Base-by-base conservation (phyloP, 1,140 invertebrate genomes). In the Coelopa frigida region DNA sequence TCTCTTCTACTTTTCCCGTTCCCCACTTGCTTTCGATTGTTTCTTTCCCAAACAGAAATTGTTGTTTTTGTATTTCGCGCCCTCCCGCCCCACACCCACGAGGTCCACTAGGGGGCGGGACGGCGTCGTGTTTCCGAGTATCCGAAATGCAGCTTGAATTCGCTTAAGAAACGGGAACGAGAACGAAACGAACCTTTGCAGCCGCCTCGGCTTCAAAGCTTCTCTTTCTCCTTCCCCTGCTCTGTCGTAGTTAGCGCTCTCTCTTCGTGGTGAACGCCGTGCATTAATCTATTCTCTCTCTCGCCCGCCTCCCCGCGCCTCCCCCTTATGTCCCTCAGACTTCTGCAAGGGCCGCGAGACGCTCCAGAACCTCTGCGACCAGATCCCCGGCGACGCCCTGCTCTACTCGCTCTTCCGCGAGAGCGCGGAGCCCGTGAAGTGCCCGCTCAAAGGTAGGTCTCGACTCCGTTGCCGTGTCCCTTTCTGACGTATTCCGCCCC, bases 361-460 rank as follows among this genome's bases (percentile, higher is more conserved):
- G 11, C 72, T 91, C 51, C 79, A 84, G 32, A 82, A 82, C 44
- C 72, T 92, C 45, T 92, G 89, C 70, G 83, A 84, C 27, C 79
- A 83, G 52, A 91, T 92, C 65, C 88, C 86, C 4, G 88, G 89
- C 11, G 89, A 93, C 73, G 87, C 88, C 5, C 73, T 88, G 41
- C 77, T 92, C 1, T 89, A 85, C 69, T 89, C 87, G 37, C 86
- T 93, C 81, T 92, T 94, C 70, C 75, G 88, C 27, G 80, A 88
- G 58, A 86, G 86, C 57, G 84, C 84, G 6, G 76, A 77, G 24
- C 79, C 85, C 11, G 84, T 89, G n/a, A 76, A 84, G 52, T 90
- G 88, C 71, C 87, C 87, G 0, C 83, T 90, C 53, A 82, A 82
- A 57, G 81, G 81, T 70, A 48, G 56, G 57, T 54, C 18, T 35